Evolutionary conservation across 2,888 invertebrate genomes (phyloP).

Genomic region (Branchinecta sandiegonensis): DNA sequence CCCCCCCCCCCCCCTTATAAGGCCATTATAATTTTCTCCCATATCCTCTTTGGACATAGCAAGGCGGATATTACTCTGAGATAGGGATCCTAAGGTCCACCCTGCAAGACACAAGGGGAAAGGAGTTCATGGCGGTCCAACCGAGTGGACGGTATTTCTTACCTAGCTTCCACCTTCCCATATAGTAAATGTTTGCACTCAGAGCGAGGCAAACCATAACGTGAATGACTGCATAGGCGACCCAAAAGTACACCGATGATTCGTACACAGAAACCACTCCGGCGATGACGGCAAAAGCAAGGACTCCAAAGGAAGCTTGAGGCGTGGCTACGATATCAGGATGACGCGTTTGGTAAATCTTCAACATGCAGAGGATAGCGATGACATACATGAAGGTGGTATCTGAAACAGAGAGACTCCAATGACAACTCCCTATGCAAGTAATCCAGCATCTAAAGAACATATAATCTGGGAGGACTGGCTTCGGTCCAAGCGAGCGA

Average conservation of each 20-base stretch:
- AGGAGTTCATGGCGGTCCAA: too few species aligned
- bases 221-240: conserved; percentile 53
- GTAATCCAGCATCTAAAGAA: too few species aligned
- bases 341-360: conserved; percentile 72
- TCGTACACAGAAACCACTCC: conserved; percentile 45
- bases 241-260: conserved; percentile 51
- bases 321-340: conserved; percentile 74
- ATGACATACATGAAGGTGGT: conserved; percentile 88
- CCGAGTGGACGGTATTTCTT: conserved; percentile 27
- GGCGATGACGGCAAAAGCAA: conserved; percentile 27
- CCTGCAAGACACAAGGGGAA: too few species aligned
- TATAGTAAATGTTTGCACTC: conserved; percentile 56
- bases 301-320: conserved; percentile 41
- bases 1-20: too few species aligned
- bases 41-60: too few species aligned
- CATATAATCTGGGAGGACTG: too few species aligned
- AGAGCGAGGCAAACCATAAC: conserved; percentile 48
- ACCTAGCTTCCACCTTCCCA: conserved; percentile 55
- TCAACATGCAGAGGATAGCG: conserved; percentile 67
- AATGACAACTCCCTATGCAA: background rate
- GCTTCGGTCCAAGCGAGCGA: too few species aligned
- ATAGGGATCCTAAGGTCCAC: too few species aligned
- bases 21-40: too few species aligned
- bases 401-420: conserved; percentile 43
- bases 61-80: too few species aligned